Evolutionary conservation across 35 echinoderm and acorn worm genomes (phyloP), one percentile per base, ranked within the genome.

Genomic region (Lytechinus variegatus): DNA sequence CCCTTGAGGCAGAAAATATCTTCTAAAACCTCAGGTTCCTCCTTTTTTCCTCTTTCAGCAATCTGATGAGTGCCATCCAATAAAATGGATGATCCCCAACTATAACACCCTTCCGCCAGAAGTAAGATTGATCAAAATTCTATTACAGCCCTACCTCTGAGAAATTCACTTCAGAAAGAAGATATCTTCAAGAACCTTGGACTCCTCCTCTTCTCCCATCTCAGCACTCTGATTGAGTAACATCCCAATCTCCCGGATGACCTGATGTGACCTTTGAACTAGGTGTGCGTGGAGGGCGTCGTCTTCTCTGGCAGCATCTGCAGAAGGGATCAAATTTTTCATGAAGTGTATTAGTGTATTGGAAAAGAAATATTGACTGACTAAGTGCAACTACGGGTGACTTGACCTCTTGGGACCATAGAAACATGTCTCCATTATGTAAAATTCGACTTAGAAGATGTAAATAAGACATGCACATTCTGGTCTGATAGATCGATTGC

Each of bases 161-260:
- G 88, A 90, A 4, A 10, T 90, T 90, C 29, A 90, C 28, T 90
- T 90, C 14, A 93, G 92, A 54, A 93, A 93, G 54, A 93, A 93
- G 14, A 93, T 54, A 27, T 93, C 92, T 57, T 93, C 92, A 10
- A 93, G 54, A 9, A 93, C 92, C 55, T 57, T 93, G 11, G 54
- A 57, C 27, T 93, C 92, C 52, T 93, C 92, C 92, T 93, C 92
- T 19, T 93, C 53, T n/a, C 92, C 53, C 9, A 57, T 27, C 52
- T 93, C 92, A 57, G 92, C 53, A 57, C 53, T 54, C 52, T 93
- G 29, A 54, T 55, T 93, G n/a, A 93, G 92, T 10, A 93, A 54
- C 55, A 54, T 54, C 11, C 92, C 92, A 54, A 93, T 93, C 53
- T 93, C 92, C 92, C 28, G 92, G 53, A 93, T 93, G 92, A 93